Base-by-base conservation (phyloP, 2,888 invertebrate genomes). In the Tanaodytes sp. region DNA sequence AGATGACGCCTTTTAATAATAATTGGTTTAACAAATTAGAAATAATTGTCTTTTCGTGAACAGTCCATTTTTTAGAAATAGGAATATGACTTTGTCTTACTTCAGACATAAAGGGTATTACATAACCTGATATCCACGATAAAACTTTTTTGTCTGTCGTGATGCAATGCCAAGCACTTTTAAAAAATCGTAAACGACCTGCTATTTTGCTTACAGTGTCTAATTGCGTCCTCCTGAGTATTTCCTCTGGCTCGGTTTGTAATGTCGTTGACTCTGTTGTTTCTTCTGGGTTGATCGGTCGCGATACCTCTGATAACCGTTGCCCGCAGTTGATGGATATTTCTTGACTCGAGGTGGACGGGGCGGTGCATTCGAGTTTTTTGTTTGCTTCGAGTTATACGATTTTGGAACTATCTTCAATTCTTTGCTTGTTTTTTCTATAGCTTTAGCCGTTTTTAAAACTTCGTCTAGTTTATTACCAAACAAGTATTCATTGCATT, bases 321-420 rank as follows among this genome's bases (percentile, higher is more conserved):
- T 33, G 12, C 4, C 37, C 48, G 30, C 18, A 16, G 64, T 31
- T 37, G 55, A 62, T 14, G 54, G 14, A 8, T 19, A 54, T 6
- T 40, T 54, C 46, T 54, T 62, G 31, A n/a, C 54, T 40, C 12
- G 54, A 52, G 39, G 19, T 31, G 11, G 45, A 46, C 52, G 62
- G 43, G 57, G 39, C 57, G 64, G 49, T 19, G 8, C 8, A 18
- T 11, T 43, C 37, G n/a, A 57, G 64, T 64, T 64, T 64, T 64
- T 57, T 64, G 57, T 14, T 1, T 36, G 14, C 1, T 40, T 18
- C 0, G 33, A 1, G 8, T 33, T 19, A 0, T 9, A 42, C 0
- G 40, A 1, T 37, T 54, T 55, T 11, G 23, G 2, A 12, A 19
- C 1, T n/a, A 31, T 8, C 20, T 42, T 55, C 2, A 55, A 42